These are phyloP conservation scores for Leptestheria dahalacensis DNA, from an alignment of 1,140 invertebrate species.

Conservation along the genomic window DNA sequence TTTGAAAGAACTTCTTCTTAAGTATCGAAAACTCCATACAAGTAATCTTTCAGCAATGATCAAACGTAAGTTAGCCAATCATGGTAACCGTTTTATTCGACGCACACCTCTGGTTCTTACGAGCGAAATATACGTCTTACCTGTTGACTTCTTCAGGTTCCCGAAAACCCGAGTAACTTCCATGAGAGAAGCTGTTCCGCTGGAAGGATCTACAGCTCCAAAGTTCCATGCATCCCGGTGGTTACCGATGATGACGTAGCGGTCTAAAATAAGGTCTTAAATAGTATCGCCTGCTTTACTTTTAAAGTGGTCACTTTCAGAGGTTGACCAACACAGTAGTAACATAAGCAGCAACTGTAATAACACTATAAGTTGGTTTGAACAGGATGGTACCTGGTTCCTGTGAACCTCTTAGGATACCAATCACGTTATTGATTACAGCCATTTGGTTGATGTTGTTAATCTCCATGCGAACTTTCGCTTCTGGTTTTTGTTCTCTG, in stretches of 20 bases:
- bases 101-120: too few relatives aligned
- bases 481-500: constrained; percentile 23
- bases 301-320: too few relatives aligned
- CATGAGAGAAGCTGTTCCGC: constrained; percentile 34
- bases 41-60: constrained; percentile 24
- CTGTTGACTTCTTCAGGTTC: constrained; percentile 24
- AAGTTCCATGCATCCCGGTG: constrained; percentile 42
- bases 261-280: constrained; percentile 24
- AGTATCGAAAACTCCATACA: not conserved
- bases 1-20: too few relatives aligned
- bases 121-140: too few relatives aligned
- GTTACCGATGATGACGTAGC: constrained; percentile 39
- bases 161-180: constrained; percentile 36
- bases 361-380: too few relatives aligned
- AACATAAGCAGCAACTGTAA: too few relatives aligned
- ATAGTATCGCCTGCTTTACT: not conserved
- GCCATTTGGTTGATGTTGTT: not conserved
- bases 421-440: constrained; percentile 26
- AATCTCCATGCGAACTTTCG: not conserved
- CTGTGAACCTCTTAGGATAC: constrained; percentile 28
- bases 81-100: too few relatives aligned
- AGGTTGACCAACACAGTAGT: too few relatives aligned
- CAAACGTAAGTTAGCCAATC: too few relatives aligned
- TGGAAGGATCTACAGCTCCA: constrained; percentile 36
- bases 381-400: constrained; percentile 35